Base-by-base conservation (phyloP, 2,113 vertebrate species). In the Amia ocellicauda region DNA sequence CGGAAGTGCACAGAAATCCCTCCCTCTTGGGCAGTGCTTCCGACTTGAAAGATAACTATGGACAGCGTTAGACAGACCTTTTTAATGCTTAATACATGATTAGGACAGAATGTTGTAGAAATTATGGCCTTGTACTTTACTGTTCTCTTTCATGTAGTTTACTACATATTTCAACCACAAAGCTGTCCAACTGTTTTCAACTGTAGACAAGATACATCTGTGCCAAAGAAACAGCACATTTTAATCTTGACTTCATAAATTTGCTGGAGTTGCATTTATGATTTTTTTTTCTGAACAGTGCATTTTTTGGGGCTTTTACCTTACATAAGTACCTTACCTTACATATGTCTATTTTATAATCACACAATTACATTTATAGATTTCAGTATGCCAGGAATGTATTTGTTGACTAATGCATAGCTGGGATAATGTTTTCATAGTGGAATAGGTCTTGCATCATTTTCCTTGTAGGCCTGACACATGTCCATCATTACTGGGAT, bases 371-470 rank as follows among this genome's bases (percentile, higher is more conserved):
- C 23, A 17, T 52, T 23, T 62, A 49, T 59, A n/a, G 41, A 42
- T 24, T 28, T 60, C 58, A 47, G n/a, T 26, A 20, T 17, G 22
- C 31, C 58, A 45, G 58, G 41, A 58, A 9, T 22, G 7, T 58
- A 19, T 24, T 50, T 57, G 52, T 68, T 42, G 61, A 62, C 68
- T 56, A 59, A 5, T 23, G 23, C 58, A 24, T 60, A 60, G 23
- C 58, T 20, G 36, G 43, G 53, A 29, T 27, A 31, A 27, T 59
- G 23, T 66, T 60, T 60, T 29, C 49, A 42, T 60, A 53, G 47
- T 28, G 26, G 5, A 56, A 22, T 58, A 19, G 62, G 60, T 77
- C 60, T 81, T 80, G 63, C 78, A 58, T 74, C 73, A 79, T 73
- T 75, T 71, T 68, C 62, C 68, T 42, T 60, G 64, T 64, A 73